A percentile compares a stretch with the other conserved stretches of the same genome.
phyloP scores from a whole-genome alignment of 2,888 invertebrate genomes.

The Hemistola chrysoprasaria region DNA sequence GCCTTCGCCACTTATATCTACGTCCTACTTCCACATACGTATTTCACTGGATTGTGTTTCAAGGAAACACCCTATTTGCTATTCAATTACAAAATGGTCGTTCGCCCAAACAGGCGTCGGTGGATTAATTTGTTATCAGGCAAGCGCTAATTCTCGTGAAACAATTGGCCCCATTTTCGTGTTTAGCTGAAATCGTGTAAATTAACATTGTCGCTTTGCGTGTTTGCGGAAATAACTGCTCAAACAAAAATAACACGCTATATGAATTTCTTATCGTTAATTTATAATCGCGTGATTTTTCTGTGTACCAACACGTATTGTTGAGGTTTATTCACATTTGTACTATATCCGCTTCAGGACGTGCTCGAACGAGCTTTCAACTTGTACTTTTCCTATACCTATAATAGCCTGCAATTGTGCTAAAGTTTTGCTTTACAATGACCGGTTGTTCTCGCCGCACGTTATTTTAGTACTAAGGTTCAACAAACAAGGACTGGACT shows the following conservation, averaged over 20 bases:
- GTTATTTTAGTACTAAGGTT: conserved; percentile 23
- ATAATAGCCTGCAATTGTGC: neutral
- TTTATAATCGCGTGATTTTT: conserved; percentile 29
- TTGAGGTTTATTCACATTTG: conserved; percentile 8
- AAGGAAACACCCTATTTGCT: conserved; percentile 15
- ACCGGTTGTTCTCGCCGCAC: conserved; percentile 16
- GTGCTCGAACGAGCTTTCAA: neutral
- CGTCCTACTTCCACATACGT: conserved; percentile 86
- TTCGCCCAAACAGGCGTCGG: conserved; percentile 1
- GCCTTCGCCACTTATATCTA: too few species aligned
- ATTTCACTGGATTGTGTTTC: conserved; percentile 3
- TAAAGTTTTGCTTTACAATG: conserved; percentile 8
- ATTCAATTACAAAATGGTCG: conserved; percentile 15
- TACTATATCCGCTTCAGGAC: conserved; percentile 7
- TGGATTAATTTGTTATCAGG: conserved; percentile 21
- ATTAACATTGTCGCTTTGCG: conserved; percentile 30
- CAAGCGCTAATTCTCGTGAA: conserved; percentile 22
- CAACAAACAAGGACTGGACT: conserved; percentile 24
- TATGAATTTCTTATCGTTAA: conserved; percentile 32
- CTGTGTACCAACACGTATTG: conserved; percentile 7
- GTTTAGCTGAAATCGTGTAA: conserved; percentile 27
- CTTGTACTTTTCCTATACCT: neutral
- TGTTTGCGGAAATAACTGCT: conserved; percentile 25
- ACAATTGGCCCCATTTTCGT: conserved; percentile 28
- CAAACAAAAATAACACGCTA: conserved; percentile 27